phyloP scores from a whole-genome alignment of 2,888 invertebrate genomes.

The Chorisops tibialis region DNA sequence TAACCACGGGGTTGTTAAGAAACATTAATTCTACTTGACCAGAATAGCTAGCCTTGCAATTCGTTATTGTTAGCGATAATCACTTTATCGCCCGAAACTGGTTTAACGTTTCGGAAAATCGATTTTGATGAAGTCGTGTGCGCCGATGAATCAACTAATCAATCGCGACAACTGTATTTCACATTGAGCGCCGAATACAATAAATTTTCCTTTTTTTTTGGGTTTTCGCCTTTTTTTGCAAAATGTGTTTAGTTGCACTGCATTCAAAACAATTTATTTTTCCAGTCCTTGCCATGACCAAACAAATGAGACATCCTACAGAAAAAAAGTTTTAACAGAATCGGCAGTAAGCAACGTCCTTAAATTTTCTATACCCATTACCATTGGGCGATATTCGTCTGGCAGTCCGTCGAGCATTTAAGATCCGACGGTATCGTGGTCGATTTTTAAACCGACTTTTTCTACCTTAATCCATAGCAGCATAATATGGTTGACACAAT shows the following conservation, averaged over 20 bases:
- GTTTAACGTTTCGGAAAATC: no score
- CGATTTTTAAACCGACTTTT: neutral
- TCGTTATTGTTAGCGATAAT: neutral
- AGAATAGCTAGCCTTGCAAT: neutral
- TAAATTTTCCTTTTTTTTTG: no score
- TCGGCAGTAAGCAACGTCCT: neutral
- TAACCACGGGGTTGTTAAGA: no score
- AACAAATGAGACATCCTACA: neutral
- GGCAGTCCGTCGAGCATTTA: neutral
- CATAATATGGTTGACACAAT: neutral
- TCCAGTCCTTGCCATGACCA: neutral
- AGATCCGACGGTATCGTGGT: neutral
- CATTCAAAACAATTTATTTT: neutral
- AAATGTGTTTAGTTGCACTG: neutral
- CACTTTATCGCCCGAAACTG: no score
- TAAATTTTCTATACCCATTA: neutral
- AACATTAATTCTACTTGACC: no score
- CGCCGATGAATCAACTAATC: neutral
- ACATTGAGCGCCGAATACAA: no score
- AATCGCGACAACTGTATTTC: no score
- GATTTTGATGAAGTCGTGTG: no score
- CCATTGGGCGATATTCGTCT: no score
- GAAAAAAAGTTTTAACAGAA: neutral
- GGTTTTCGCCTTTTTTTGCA: neutral
- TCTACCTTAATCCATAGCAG: neutral